Conservation (phyloP, 2,113 vertebrate species). For the Hystrix brachyura region DNA sequence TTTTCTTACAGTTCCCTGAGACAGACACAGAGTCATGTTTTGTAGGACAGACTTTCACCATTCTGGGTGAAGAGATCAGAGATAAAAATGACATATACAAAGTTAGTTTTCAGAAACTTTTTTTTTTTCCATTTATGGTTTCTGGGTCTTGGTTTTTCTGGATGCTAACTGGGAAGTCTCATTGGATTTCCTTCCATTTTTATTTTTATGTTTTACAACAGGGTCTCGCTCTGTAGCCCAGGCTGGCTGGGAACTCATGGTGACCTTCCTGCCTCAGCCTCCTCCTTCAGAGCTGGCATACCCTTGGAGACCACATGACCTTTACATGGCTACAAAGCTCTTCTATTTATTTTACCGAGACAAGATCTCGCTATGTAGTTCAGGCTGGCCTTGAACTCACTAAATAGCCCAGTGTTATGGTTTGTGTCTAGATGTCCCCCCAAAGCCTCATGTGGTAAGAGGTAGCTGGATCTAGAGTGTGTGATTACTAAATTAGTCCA, state of each 20-base stretch:
- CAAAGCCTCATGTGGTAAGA: too few relatives aligned
- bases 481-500: too few relatives aligned
- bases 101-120: background rate
- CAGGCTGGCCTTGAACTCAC: background rate
- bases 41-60: background rate
- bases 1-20: background rate
- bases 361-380: background rate
- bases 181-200: conserved; percentile 28
- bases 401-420: background rate
- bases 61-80: background rate
- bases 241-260: background rate
- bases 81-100: background rate
- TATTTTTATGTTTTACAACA: background rate
- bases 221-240: background rate
- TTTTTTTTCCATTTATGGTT: background rate
- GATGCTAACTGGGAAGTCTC: background rate
- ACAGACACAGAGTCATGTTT: background rate
- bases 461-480: too few relatives aligned
- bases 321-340: background rate
- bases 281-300: background rate
- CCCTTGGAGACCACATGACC: background rate
- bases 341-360: background rate
- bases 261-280: background rate
- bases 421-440: too few relatives aligned
- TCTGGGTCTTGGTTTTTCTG: background rate